Base-by-base conservation (phyloP, 2,797 vertebrate species). In the Xerus rutilus region DNA sequence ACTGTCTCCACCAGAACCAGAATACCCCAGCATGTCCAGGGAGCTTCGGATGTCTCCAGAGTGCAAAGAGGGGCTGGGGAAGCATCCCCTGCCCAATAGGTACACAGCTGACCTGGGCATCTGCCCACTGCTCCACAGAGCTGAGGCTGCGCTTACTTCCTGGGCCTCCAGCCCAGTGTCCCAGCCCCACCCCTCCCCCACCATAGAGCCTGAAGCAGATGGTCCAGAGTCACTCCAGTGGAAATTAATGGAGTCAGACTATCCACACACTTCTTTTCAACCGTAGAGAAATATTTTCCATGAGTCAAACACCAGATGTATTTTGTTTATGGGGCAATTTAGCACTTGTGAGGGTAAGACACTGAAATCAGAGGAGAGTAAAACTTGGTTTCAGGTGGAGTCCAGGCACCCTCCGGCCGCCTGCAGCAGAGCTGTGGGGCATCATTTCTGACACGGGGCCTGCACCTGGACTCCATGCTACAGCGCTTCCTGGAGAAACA, bases 161-260 rank as follows among this genome's bases (percentile, higher is more conserved):
- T 39, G 82, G 78, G 64, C 89, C 0, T 6, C 45, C 84, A 25
- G 14, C 79, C 12, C 3, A 95, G 87, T 39, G 64, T 87, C 91
- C 96, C 69, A 82, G 90, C 95, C 94, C 83, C 79, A 70, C 85
- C 95, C 95, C 81, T 79, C 89, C 97, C 91, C 90, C 57, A 69
- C 77, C 96, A 96, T 97, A 97, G 94, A 98, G 96, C 97, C 96
- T 73, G 96, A 97, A 98, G 97, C 98, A 99, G 98, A 99, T 99
- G 98, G 98, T 62, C 5, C 70, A 5, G 97, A 98, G 98, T 98
- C 98, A 98, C 95, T 98, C 97, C 97, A 98, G 98, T 98, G 96
- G 97, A 98, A 99, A 98, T 98, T 98, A 98, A 98, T 98, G 98
- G 98, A 98, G 98, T 98, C 97, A 97, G 97, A 97, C 98, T 98